Conservation (phyloP, 2,113 vertebrate genomes). For the Chloropsis hardwickii region DNA sequence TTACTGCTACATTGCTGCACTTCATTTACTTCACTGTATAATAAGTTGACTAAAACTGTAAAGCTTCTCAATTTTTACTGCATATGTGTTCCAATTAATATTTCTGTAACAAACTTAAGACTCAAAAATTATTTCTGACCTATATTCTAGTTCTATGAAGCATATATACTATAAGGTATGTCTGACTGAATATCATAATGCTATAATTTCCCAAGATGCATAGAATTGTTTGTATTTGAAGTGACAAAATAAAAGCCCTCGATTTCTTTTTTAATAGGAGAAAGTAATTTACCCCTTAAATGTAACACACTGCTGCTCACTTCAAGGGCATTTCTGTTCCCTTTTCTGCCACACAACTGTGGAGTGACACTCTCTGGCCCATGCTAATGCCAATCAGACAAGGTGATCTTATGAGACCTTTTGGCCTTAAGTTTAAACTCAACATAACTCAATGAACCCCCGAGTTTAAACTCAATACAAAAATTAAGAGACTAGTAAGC, state of each 20-base stretch:
- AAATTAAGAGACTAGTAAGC: neutral
- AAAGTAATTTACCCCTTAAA: slow-evolving; percentile 56
- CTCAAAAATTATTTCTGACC: slow-evolving; percentile 56
- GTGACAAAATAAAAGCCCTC: slow-evolving; percentile 43
- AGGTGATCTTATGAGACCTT: neutral
- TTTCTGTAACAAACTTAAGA: slow-evolving; percentile 65
- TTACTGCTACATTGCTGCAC: slow-evolving; percentile 48
- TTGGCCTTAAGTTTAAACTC: neutral
- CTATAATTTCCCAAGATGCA: slow-evolving; percentile 27
- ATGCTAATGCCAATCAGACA: neutral
- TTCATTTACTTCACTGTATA: slow-evolving; percentile 65
- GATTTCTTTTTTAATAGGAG: slow-evolving; percentile 27
- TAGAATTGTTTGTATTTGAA: slow-evolving; percentile 41
- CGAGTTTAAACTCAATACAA: neutral
- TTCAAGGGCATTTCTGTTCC: slow-evolving; percentile 38
- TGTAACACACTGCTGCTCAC: slow-evolving; percentile 27
- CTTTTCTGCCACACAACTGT: neutral
- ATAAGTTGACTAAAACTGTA: slow-evolving; percentile 68
- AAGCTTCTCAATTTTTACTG: slow-evolving; percentile 61
- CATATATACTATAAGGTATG: slow-evolving; percentile 52
- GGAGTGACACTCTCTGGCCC: neutral
- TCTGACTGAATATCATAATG: slow-evolving; percentile 19
- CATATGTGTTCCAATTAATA: slow-evolving; percentile 61
- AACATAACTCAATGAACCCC: neutral
- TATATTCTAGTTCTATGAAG: slow-evolving; percentile 51